Evolutionary conservation across 2,888 invertebrate genomes (phyloP), one percentile per base, ranked within the genome.

Genomic region (Yponomeuta sedellus): DNA sequence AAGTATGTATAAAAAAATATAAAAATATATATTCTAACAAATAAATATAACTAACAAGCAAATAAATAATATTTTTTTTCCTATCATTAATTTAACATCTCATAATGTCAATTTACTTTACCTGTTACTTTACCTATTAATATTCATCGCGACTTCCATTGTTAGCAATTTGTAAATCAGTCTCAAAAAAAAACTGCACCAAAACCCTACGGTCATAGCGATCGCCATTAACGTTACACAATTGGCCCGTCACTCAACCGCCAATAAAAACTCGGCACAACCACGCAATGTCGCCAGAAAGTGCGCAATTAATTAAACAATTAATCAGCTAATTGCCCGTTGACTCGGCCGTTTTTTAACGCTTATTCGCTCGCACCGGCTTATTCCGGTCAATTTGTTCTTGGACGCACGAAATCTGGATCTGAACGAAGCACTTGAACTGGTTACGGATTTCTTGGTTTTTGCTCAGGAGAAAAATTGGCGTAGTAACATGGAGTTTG

Each of bases 281-380:
- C 75, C 20, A 16, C 75, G 78, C 80, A 77, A 80, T 77, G 76
- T 71, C 70, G 72, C 69, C 78, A 73, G 77, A 74, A 73, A 76
- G 76, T 78, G 79, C 75, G 82, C 85, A 91, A 91, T 91, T 91
- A 89, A 91, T 91, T 91, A 89, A 89, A 90, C 86, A 91, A 91
- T 90, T 90, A 90, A 90, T 90, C 88, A 85, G 80, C 83, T 82
- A 89, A 89, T 89, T 90, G 83, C 83, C 75, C 71, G 81, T 83
- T 83, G 87, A 87, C 88, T 89, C 86, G 82, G 82, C 58, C 44
- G 44, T 52, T 90, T 90, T 88, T 90, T 88, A 72, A 8, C 44
- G 44, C 44, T 52, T 52, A 52, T 52, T 71, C 67, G 70, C 73
- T 71, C 73, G 71, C 66, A 69, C 20, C 67, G 70, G 67, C 73